Evolutionary conservation across 2,888 invertebrate genomes (phyloP).

Genomic region (Cheilosia variabilis): DNA sequence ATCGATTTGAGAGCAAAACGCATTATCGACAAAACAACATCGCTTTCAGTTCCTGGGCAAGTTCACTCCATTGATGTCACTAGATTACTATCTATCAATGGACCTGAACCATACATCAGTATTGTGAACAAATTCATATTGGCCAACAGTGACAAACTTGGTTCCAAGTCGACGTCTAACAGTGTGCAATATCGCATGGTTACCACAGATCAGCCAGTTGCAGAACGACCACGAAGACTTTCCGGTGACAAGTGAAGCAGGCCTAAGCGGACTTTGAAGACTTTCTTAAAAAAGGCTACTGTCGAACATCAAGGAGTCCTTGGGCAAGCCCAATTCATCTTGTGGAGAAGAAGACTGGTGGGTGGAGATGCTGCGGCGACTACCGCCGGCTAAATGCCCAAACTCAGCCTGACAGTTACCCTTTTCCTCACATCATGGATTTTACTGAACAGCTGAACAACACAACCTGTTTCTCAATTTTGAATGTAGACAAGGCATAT

Average conservation of each 20-base stretch:
- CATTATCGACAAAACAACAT: slow-evolving; percentile 28
- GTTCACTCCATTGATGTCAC: too few species aligned
- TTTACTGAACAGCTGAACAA: too few species aligned
- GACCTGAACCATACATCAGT: background rate
- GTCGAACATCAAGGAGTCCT: slow-evolving; percentile 29
- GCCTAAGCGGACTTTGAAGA: slow-evolving; percentile 17
- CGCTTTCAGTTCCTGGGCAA: too few species aligned
- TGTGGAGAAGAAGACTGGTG: too few species aligned
- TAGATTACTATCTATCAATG: slow-evolving; percentile 1
- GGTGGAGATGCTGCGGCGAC: too few species aligned
- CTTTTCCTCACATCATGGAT: too few species aligned
- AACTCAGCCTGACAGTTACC: too few species aligned
- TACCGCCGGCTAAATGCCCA: too few species aligned
- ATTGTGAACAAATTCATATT: slow-evolving; percentile 6
- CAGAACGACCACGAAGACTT: slow-evolving; percentile 24
- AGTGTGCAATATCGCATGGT: slow-evolving; percentile 21
- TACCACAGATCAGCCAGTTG: slow-evolving; percentile 33
- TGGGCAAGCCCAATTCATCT: too few species aligned
- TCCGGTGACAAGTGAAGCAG: slow-evolving; percentile 34
- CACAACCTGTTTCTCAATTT: too few species aligned
- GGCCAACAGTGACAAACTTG: background rate
- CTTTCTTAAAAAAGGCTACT: too few species aligned
- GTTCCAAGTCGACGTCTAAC: background rate
- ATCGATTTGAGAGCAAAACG: slow-evolving; percentile 24
- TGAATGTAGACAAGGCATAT: too few species aligned